Conservation (phyloP, 2,113 vertebrate genomes). For the Lophotis ruficrista region DNA sequence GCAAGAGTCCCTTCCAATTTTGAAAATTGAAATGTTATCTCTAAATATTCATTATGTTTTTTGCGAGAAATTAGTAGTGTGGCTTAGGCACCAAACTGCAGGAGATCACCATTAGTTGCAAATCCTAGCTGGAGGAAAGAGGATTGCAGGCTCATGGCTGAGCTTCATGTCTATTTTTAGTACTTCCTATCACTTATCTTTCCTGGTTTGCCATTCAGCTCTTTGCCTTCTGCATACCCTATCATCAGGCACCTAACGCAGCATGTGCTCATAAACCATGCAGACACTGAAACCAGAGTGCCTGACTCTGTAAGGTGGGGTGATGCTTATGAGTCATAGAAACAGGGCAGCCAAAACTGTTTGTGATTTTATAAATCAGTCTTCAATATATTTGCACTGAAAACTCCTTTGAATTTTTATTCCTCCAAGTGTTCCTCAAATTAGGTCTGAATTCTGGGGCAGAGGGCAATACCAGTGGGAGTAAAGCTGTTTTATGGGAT, state of each 20-base stretch:
- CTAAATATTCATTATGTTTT: not conserved
- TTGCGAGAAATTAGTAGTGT: fast-evolving
- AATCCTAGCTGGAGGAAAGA: not conserved
- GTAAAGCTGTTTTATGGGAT: not conserved
- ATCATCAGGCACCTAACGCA: not conserved
- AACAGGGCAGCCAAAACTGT: not conserved
- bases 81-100: not conserved
- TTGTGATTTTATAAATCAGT: not conserved
- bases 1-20: not conserved
- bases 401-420: not conserved
- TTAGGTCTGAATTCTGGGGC: not conserved
- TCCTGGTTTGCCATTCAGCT: not conserved
- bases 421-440: not conserved
- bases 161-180: not conserved
- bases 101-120: not conserved
- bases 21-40: not conserved
- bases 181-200: not conserved
- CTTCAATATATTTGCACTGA: not conserved
- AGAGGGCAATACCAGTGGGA: not conserved
- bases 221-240: not conserved
- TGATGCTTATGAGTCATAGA: not conserved
- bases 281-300: not conserved
- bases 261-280: not conserved
- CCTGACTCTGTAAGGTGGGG: not conserved
- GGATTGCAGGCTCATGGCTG: not conserved